Base-by-base conservation (phyloP, 2,888 invertebrate genomes). In the Clitarchus hookeri region DNA sequence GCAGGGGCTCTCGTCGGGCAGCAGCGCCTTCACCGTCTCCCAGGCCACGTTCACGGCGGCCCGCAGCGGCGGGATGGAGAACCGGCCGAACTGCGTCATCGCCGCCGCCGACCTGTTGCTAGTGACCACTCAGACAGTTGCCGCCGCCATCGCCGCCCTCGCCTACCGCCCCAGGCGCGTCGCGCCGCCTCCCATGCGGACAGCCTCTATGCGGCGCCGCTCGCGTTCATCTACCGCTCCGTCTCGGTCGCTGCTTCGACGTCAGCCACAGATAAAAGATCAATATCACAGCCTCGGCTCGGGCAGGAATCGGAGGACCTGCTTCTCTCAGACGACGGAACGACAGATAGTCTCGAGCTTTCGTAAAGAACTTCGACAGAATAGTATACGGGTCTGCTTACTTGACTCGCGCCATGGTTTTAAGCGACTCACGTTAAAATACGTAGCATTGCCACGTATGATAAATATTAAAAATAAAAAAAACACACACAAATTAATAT, bases 21-120 rank as follows among this genome's bases (percentile, higher is more conserved):
- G 94, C 90, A 95, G 94, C 90, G 97, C 96, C 89, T 96, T 94
- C 84, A 96, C 94, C 27, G 96, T 96, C 91, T 97, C 97, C 94
- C 96, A 95, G 44, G 96, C 96, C 88, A 97, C 97, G 90, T 96
- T 96, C 90, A 96, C 91, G 80, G 96, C 95, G 90, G 96, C 96
- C 90, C 94, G 94, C 88, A 96, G 90, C 77, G 96, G 95, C 84
- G 96, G 95, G 89, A 97, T 91, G 90, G 94, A 94, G 89, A 95
- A 93, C 87, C 94, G 93, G 77, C 94, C 93, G 87, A 95, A 93
- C 90, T 94, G 93, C 89, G 95, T 93, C 95, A 95, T 95, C 87
- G 89, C 44, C 16, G 26, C 36, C 54, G 82, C 16, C 36, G 36
- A 36, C 36, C 36, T 65, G 65, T n/a, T 65, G 65, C 65, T 53